These are phyloP conservation scores for Hephaestus fuliginosus DNA, from an alignment of 2,797 vertebrate genomes.

Conservation along the genomic window DNA sequence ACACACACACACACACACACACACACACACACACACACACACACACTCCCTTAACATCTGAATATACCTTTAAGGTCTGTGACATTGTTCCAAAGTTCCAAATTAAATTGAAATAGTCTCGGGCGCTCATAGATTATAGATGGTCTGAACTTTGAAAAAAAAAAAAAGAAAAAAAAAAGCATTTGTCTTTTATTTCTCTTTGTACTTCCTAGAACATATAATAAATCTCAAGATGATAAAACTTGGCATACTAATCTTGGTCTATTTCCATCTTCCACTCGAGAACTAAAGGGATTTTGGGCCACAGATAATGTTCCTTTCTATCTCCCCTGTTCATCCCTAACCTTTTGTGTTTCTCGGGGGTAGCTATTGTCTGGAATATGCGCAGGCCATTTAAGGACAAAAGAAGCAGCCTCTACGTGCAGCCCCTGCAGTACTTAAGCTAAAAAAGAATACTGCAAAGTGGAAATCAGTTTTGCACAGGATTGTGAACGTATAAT, in stretches of 20 bases:
- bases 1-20: slow-evolving; percentile 19
- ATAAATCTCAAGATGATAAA: slow-evolving; percentile 75
- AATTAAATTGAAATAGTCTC: slow-evolving; percentile 68
- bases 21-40: slow-evolving; percentile 7
- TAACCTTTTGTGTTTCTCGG: slow-evolving; percentile 74
- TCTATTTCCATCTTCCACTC: slow-evolving; percentile 72
- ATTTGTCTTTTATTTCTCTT: slow-evolving; percentile 73
- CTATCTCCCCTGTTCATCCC: slow-evolving; percentile 65
- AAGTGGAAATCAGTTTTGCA: slow-evolving; percentile 40
- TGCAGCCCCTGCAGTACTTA: slow-evolving; percentile 27
- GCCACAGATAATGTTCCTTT: slow-evolving; percentile 70
- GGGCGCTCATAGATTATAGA: slow-evolving; percentile 59
- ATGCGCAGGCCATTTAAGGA: slow-evolving; percentile 58
- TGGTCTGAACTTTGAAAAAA: slow-evolving; percentile 61
- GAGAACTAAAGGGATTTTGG: slow-evolving; percentile 73
- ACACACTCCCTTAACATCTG: slow-evolving; percentile 35
- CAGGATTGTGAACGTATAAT: slow-evolving; percentile 11
- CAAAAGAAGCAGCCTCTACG: slow-evolving; percentile 47
- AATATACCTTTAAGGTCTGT: slow-evolving; percentile 58
- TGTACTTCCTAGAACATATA: slow-evolving; percentile 67
- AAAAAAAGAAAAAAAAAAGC: slow-evolving; percentile 14
- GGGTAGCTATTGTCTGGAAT: slow-evolving; percentile 68
- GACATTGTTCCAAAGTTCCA: slow-evolving; percentile 68
- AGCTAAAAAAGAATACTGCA: slow-evolving; percentile 18
- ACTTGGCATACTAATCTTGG: slow-evolving; percentile 68